Evolutionary conservation across 2,113 vertebrate genomes (phyloP), one percentile per base, ranked within the genome.

Genomic region (Ramphastos sulfuratus): DNA sequence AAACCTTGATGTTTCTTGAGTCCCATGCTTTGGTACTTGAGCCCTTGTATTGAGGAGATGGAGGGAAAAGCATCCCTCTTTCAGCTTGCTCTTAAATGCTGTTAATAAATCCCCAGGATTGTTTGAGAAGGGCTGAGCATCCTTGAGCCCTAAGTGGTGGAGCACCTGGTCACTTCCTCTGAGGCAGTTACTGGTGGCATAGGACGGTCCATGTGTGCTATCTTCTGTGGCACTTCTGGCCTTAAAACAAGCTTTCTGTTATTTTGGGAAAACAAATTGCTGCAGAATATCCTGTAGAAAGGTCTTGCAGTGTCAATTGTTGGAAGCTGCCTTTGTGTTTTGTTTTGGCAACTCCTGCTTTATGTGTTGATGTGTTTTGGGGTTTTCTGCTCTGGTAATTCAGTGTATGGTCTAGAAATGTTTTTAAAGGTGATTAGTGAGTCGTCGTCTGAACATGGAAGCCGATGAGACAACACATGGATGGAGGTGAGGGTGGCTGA

Each of bases 1-100:
- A 9, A 15, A 31, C 27, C 87, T 24, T 20, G 54, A 27, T 15
- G 33, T 28, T 33, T 60, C 21, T 52, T 3, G 33, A 39, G 31
- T n/a, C 25, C 6, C 0, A 0, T 0, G 0, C 28, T 3, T 64
- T 54, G 42, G 30, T 73, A 9, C 12, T 33, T 70, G 52, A 85
- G 23, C 37, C 19, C 14, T 69, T 0, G 0, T 27, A 1, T 6
- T 44, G 46, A 42, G 31, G 17, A 44, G 2, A 0, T 3, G 6
- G 37, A 64, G 33, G 33, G 42, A 65, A 84, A 52, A 42, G 9
- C 31, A 31, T 64, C 8, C 15, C 4, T 7, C 28, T 72, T 79
- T 61, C 44, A 87, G 56, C 9, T 64, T 56, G 15, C 12, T 82
- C 44, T 56, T 14, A 66, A 37, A 24, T 30, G 2, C 27, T 33